These are phyloP conservation scores for Glossophaga mutica DNA, from an alignment of 2,797 vertebrate species.

Conservation along the genomic window DNA sequence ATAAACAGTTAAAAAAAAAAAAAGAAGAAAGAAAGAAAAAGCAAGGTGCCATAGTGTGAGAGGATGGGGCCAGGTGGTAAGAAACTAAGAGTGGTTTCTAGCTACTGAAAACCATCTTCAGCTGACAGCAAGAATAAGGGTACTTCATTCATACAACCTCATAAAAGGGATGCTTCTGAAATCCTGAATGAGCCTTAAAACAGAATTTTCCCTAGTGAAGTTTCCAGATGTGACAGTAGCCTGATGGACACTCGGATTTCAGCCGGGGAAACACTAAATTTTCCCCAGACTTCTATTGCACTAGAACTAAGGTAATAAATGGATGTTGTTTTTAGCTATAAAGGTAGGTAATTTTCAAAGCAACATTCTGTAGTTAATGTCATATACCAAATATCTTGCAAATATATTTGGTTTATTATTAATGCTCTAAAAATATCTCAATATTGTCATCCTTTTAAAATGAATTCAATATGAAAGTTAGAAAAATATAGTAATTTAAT, in stretches of 20 bases:
- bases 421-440: background rate
- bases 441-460: background rate
- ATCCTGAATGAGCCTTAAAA: background rate
- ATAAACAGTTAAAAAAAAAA: background rate
- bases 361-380: background rate
- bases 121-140: background rate
- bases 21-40: background rate
- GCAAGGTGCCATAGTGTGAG: background rate
- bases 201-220: background rate
- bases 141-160: background rate
- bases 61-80: background rate
- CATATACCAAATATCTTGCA: background rate
- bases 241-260: background rate
- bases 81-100: background rate
- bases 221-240: background rate
- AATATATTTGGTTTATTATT: background rate
- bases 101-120: background rate
- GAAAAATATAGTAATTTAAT: background rate
- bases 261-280: background rate
- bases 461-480: background rate
- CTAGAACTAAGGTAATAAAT: background rate
- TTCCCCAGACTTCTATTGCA: background rate
- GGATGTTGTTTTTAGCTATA: background rate
- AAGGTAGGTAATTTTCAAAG: background rate
- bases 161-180: background rate